Evolutionary conservation across 2,888 invertebrate genomes (phyloP), one percentile per base, ranked within the genome.

Genomic region (Hartigia nigra): DNA sequence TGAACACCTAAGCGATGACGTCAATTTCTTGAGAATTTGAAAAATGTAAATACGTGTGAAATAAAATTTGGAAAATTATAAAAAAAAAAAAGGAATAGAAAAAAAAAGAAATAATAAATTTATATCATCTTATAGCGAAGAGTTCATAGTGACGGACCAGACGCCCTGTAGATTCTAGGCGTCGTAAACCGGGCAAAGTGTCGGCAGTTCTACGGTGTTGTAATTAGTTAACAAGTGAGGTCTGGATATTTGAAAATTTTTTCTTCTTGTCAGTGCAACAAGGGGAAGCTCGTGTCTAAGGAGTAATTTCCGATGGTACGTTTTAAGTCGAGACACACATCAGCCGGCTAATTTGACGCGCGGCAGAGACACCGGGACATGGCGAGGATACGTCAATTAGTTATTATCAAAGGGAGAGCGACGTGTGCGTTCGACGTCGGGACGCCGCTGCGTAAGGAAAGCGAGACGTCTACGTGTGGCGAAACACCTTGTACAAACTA

Each of bases 401-500:
- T 55, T 55, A 55, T 55, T 55, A 55, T 55, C 55, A 55, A 55
- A 55, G 55, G 14, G 55, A 55, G 23, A 23, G 55, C 55, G 55
- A 55, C 55, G 55, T 55, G 55, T 55, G 55, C 23, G 55, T 55
- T 55, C 55, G 55, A 55, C 55, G 23, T 55, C 55, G 55, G 23
- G 55, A 55, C 55, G 55, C 55, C 23, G 23, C 23, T 23, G 23
- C 23, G 55, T 55, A 55, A 55, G 75, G 31, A 75, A 75, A 39
- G n/a, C n/a, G 75, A 75, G 34, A 36, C 34, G 75, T 36, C 34
- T 31, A 34, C 75, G 36, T 35, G 36, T 31, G 75, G 34, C 75
- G 75, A 75, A 32, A 34, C 75, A 36, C 76, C 82, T 86, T 84
- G 83, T 82, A 83, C 76, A 87, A 88, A 87, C 88, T 86, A 87